Conservation (phyloP, 30 jellyfish, hydroid and myxozoan genomes). For the Pelagia noctiluca region DNA sequence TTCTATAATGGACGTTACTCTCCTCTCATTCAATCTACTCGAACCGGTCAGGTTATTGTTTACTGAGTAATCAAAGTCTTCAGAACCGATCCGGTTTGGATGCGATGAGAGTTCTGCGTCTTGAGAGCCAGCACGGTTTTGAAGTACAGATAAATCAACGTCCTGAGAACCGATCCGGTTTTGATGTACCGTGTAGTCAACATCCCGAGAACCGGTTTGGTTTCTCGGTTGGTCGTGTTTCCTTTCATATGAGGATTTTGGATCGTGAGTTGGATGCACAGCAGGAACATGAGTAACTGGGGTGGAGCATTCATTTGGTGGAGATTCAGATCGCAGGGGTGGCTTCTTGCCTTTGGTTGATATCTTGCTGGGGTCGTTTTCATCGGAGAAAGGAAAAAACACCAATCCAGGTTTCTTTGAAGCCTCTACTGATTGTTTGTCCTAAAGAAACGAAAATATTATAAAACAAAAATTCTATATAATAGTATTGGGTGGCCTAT, state of each 20-base stretch:
- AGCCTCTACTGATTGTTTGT: constrained; percentile 24
- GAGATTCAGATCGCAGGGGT: constrained; percentile 17
- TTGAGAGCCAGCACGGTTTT: constrained; percentile 50
- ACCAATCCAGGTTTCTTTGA: constrained; percentile 55
- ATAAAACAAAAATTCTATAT: background rate
- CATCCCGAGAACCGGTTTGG: constrained; percentile 43
- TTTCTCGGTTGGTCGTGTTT: constrained; percentile 44
- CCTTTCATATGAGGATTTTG: background rate
- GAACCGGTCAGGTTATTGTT: background rate
- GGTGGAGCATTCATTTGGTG: constrained; percentile 78
- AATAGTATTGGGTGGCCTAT: no score
- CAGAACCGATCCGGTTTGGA: background rate
- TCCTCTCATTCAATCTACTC: background rate
- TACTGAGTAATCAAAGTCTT: no score
- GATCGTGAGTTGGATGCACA: constrained; percentile 19
- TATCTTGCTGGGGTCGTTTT: constrained; percentile 45
- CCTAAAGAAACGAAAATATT: background rate
- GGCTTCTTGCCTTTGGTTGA: background rate
- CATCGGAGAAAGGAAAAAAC: constrained; percentile 72
- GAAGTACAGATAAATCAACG: no score
- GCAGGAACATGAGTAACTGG: constrained; percentile 59
- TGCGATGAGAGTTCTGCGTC: background rate
- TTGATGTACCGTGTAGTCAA: background rate
- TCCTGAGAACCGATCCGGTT: constrained; percentile 13
- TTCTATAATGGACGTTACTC: background rate